Evolutionary conservation across 2,113 vertebrate genomes (phyloP), one percentile per base, ranked within the genome.

Genomic region (Leptodactylus fuscus): DNA sequence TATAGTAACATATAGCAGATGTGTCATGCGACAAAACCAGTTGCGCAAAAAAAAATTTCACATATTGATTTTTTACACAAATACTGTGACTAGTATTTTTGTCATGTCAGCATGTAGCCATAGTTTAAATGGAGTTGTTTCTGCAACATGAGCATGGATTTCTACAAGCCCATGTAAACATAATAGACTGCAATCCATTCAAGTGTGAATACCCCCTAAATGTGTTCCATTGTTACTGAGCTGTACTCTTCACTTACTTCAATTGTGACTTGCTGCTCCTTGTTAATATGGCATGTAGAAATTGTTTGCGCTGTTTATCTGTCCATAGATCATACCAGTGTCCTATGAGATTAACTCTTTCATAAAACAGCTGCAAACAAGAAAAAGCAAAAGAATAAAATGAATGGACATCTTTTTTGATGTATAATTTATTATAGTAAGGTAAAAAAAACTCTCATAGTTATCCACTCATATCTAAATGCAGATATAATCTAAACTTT

Each of bases 281-380:
- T 48, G 76, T 79, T 71, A 97, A 87, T 79, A 97, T 92, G 5
- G 84, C 60, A 73, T 89, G 83, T 82, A 97, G 88, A 87, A 97
- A 93, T 36, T 93, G 92, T 89, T 95, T 96, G 79, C 95, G 93
- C 91, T 97, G 96, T 36, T 88, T 87, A 88, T 95, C 94, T 0
- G 93, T 96, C 96, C 96, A 97, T 76, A 97, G 90, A 86, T 96
- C 95, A 91, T 97, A 97, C 96, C 96, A 97, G 85, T 95, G 95
- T 36, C 93, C 87, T 89, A 96, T 88, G 0, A 97, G 94, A n/a
- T 88, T 90, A 29, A 92, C 89, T 91, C 96, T 93, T 90, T 97
- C 95, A 88, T 95, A 93, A 91, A 96, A 97, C 78, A 97, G 92
- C 96, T 97, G 71, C 13, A n/a, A 62, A n/a, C n/a, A n/a, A n/a